Percentiles rank a stretch among this genome's conserved stretches.
These are phyloP conservation scores for Alethe castanea DNA, from an alignment of 2,113 vertebrate genomes.

Conservation along the genomic window DNA sequence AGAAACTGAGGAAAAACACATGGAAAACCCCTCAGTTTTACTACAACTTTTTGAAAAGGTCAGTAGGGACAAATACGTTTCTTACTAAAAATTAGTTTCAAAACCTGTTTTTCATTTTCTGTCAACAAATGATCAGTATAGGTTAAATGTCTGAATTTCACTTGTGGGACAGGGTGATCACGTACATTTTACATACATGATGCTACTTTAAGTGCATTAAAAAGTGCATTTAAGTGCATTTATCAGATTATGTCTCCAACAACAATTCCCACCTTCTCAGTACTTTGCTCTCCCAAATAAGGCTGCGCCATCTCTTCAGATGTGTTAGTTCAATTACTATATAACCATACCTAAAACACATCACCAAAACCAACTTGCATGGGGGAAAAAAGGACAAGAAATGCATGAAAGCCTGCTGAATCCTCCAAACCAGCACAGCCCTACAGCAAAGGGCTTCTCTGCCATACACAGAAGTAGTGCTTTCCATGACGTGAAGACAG, in stretches of 20 bases:
- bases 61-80: not conserved
- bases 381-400: not conserved
- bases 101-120: not conserved
- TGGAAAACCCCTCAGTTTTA: not conserved
- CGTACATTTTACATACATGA: not conserved
- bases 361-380: not conserved
- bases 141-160: not conserved
- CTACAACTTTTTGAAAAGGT: not conserved
- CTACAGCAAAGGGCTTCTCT: not conserved
- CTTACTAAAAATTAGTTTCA: not conserved
- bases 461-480: rapidly evolving
- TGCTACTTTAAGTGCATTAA: not conserved
- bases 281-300: not conserved
- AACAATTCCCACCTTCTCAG: not conserved
- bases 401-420: rapidly evolving
- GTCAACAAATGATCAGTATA: not conserved
- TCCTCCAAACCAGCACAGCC: not conserved
- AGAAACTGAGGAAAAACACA: not conserved
- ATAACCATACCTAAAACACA: not conserved
- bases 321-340: not conserved
- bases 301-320: rapidly evolving
- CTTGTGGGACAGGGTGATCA: not conserved
- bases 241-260: not conserved
- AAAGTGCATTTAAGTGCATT: not conserved
- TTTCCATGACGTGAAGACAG: not conserved